phyloP scores from a whole-genome alignment of 2,888 invertebrate species.

The Dynastes hyllus region DNA sequence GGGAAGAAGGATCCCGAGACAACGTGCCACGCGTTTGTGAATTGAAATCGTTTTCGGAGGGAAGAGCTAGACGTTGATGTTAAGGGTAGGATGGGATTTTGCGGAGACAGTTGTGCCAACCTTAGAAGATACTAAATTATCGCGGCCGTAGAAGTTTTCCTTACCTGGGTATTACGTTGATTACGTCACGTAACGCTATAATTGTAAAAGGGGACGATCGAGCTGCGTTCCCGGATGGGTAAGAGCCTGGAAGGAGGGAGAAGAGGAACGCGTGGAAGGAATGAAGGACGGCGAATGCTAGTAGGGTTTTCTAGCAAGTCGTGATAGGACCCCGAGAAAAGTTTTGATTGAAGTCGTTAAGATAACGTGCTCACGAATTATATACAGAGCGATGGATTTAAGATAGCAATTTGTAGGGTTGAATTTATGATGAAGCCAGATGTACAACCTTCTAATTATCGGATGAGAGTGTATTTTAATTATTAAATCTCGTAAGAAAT shows the following conservation, averaged over 20 bases:
- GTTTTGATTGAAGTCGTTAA: slow-evolving; percentile 42
- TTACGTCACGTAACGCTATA: slow-evolving; percentile 24
- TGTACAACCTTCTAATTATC: too few relatives aligned
- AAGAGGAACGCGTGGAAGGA: neutral
- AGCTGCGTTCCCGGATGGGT: neutral
- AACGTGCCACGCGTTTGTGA: too few relatives aligned
- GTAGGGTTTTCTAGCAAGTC: slow-evolving; percentile 8
- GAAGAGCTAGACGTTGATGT: too few relatives aligned
- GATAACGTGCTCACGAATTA: slow-evolving; percentile 4
- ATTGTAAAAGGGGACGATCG: neutral
- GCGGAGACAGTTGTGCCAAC: slow-evolving; percentile 11
- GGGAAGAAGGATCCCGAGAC: neutral
- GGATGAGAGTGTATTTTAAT: too few relatives aligned
- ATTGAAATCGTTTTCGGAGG: too few relatives aligned
- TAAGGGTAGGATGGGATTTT: neutral
- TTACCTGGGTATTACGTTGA: slow-evolving; percentile 26
- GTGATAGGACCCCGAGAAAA: slow-evolving; percentile 1
- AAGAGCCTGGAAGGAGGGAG: neutral
- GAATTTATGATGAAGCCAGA: too few relatives aligned
- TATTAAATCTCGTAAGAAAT: too few relatives aligned
- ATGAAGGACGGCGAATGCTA: neutral
- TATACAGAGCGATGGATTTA: neutral
- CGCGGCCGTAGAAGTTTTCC: slow-evolving; percentile 19
- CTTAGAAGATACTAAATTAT: slow-evolving; percentile 18
- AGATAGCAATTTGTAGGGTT: too few relatives aligned